phyloP scores from a whole-genome alignment of 2,888 invertebrate genomes.

The Caenorhabditis sp. region DNA sequence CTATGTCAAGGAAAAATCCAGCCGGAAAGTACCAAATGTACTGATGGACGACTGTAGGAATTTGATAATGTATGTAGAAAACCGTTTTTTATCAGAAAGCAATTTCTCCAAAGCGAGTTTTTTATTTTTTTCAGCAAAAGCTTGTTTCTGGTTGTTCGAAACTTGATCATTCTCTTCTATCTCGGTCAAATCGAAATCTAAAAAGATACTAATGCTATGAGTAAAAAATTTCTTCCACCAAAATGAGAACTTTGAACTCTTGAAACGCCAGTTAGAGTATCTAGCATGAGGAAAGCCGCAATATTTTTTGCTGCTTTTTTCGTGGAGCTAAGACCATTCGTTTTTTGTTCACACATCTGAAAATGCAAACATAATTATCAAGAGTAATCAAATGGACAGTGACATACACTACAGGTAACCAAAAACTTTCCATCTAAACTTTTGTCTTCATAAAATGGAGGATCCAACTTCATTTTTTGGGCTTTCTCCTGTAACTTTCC shows the following conservation, averaged over 20 bases:
- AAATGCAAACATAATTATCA: conserved; percentile 82
- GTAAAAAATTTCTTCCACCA: conserved; percentile 7
- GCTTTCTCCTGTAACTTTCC: conserved; percentile 34
- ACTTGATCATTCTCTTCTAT: conserved; percentile 11
- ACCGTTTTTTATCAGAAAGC: conserved; percentile 54
- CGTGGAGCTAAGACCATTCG: conserved; percentile 88
- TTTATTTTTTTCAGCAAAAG: conserved; percentile 21
- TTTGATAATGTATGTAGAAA: conserved; percentile 26
- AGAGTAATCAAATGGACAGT: no score
- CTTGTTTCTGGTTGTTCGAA: neutral
- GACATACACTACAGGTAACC: conserved; percentile 91
- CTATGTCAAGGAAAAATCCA: neutral
- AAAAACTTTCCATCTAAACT: conserved; percentile 96
- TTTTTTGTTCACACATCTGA: conserved; percentile 53
- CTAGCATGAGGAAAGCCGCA: conserved; percentile 95
- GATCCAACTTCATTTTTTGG: conserved; percentile 89
- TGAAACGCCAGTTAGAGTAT: conserved; percentile 77
- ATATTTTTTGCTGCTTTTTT: conserved; percentile 97
- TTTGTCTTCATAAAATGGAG: conserved; percentile 92
- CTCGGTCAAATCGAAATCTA: conserved; percentile 16
- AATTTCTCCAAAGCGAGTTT: conserved; percentile 39
- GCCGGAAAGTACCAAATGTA: conserved; percentile 36
- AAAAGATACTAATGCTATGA: conserved; percentile 3
- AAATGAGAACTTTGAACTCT: neutral
- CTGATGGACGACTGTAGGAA: conserved; percentile 30